Conservation (phyloP, 2,888 invertebrate species). For the Beris chalybata region DNA sequence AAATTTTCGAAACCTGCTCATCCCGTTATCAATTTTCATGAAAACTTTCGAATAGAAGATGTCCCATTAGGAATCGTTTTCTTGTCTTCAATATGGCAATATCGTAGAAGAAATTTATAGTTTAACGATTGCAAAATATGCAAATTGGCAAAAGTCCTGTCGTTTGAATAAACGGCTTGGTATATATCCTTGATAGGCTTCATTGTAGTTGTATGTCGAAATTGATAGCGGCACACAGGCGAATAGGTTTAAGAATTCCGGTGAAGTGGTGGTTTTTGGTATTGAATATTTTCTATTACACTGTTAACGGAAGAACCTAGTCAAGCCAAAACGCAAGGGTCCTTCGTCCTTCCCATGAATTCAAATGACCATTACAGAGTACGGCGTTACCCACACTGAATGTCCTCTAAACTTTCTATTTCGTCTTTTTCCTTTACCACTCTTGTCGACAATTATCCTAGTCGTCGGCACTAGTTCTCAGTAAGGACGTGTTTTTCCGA, state of each 20-base stretch:
- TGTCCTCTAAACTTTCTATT: background rate
- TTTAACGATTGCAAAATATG: conserved; percentile 25
- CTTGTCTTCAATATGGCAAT: background rate
- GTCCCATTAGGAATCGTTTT: no score
- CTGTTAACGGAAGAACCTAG: background rate
- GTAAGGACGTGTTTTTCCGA: background rate
- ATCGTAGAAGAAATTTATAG: conserved; percentile 11
- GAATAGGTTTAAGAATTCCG: background rate
- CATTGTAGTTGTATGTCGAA: background rate
- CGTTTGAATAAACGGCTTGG: background rate
- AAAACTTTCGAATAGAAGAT: no score
- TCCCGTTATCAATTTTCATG: no score
- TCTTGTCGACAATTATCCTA: background rate
- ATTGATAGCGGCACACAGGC: background rate
- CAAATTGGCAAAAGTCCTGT: conserved; percentile 28
- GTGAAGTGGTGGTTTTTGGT: background rate
- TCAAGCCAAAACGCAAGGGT: background rate
- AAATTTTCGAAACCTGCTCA: conserved; percentile 48
- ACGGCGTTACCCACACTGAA: background rate
- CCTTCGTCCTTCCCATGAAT: conserved; percentile 7
- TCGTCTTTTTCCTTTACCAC: background rate
- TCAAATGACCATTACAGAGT: conserved; percentile 8
- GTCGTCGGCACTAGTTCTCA: background rate
- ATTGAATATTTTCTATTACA: background rate
- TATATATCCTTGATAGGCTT: background rate